Conservation (phyloP, 2,797 vertebrate species). For the Galagoides demidoff region DNA sequence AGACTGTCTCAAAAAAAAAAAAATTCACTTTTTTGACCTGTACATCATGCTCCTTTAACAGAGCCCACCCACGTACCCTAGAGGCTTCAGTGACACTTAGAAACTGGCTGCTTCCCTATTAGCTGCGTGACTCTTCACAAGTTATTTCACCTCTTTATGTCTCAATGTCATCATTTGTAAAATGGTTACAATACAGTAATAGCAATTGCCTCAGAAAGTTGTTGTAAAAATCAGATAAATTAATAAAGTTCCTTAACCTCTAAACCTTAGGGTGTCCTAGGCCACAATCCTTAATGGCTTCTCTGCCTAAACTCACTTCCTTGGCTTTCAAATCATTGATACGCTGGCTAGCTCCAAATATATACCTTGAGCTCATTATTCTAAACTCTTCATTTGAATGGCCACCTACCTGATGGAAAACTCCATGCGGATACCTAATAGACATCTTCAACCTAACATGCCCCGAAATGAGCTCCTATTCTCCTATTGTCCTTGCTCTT, state of each 20-base stretch:
- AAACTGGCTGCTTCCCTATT: not conserved
- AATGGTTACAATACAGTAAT: not conserved
- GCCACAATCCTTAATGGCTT: not conserved
- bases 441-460: not conserved
- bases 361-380: not conserved
- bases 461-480: not conserved
- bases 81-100: no score
- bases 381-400: not conserved
- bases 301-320: not conserved
- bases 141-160: not conserved
- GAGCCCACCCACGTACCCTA: not conserved
- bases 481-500: not conserved
- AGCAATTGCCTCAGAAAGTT: not conserved
- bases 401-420: not conserved
- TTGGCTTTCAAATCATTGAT: not conserved
- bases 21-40: not conserved
- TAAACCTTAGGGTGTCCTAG: not conserved
- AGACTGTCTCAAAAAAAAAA: no score
- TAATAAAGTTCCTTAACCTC: not conserved
- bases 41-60: not conserved
- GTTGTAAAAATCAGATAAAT: not conserved
- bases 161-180: not conserved
- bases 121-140: not conserved
- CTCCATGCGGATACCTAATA: not conserved
- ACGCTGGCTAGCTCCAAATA: not conserved